These are phyloP conservation scores for Malacosoma neustria DNA, from an alignment of 2,888 invertebrate species.

Conservation along the genomic window DNA sequence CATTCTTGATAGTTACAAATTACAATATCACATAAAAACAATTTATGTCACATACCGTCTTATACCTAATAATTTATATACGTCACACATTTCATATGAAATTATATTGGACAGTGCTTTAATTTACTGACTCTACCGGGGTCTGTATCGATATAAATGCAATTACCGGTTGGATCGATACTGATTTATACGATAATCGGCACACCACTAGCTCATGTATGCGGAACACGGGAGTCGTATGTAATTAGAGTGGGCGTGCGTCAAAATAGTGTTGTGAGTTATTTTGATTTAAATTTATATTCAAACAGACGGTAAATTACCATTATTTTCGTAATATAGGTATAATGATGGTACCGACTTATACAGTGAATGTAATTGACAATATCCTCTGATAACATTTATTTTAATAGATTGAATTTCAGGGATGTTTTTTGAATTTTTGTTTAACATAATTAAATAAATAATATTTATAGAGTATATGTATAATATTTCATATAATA, in stretches of 20 bases:
- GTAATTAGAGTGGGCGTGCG: conserved; percentile 22
- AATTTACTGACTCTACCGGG: conserved; percentile 33
- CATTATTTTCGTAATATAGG: too few species aligned
- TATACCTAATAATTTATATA: conserved; percentile 38
- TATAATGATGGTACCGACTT: too few species aligned
- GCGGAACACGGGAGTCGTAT: conserved; percentile 36
- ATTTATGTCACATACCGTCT: conserved; percentile 27
- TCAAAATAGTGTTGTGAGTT: not conserved
- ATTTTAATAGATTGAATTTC: too few species aligned
- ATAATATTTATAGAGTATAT: too few species aligned
- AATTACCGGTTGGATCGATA: conserved; percentile 44
- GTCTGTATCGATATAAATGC: conserved; percentile 33
- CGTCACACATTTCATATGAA: conserved; percentile 48
- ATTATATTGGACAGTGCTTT: conserved; percentile 40
- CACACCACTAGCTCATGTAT: conserved; percentile 25
- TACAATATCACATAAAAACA: conserved; percentile 6
- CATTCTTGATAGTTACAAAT: not conserved
- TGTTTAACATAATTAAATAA: too few species aligned
- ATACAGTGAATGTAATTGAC: too few species aligned
- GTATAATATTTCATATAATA: too few species aligned
- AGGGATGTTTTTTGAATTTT: too few species aligned
- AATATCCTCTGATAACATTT: too few species aligned
- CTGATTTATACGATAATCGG: conserved; percentile 64
- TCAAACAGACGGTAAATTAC: too few species aligned
- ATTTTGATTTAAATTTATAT: too few species aligned